Percentiles rank a stretch among this genome's conserved stretches.
Conservation (phyloP, 53 echinoderm and acorn worm genomes). For the Crossaster papposus region DNA sequence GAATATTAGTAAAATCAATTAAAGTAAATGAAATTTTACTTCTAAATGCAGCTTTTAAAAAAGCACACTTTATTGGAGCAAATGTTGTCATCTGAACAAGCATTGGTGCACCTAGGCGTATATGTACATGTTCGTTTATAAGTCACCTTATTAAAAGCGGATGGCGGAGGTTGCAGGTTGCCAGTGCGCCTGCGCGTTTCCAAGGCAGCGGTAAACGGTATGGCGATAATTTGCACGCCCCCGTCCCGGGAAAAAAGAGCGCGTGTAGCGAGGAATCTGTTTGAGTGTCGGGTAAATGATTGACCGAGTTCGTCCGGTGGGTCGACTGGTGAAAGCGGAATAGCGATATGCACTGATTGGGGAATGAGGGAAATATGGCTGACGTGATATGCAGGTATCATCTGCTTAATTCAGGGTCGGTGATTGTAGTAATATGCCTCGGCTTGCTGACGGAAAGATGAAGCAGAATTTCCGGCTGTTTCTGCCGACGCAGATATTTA, state of each 20-base stretch:
- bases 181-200: slow-evolving; percentile 43
- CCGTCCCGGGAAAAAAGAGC: slow-evolving; percentile 37
- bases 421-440: slow-evolving; percentile 32
- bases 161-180: not conserved
- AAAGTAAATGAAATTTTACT: not conserved
- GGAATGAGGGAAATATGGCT: slow-evolving; percentile 32
- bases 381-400: not conserved
- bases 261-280: slow-evolving; percentile 10
- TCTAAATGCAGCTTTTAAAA: not conserved
- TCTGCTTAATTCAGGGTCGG: not conserved
- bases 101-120: not conserved
- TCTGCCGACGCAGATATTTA: not conserved
- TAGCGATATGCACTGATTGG: slow-evolving; percentile 45
- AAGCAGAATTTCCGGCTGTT: slow-evolving; percentile 1
- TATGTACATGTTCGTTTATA: not conserved
- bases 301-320: not conserved
- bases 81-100: slow-evolving; percentile 25
- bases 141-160: not conserved
- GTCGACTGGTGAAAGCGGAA: not conserved
- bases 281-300: slow-evolving; percentile 40
- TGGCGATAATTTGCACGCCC: slow-evolving; percentile 17
- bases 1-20: not conserved
- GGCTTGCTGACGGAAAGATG: not conserved
- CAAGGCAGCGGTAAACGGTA: slow-evolving; percentile 58
- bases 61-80: not conserved